Conservation (phyloP, 2,888 invertebrate genomes). For the Tetropium fuscum region DNA sequence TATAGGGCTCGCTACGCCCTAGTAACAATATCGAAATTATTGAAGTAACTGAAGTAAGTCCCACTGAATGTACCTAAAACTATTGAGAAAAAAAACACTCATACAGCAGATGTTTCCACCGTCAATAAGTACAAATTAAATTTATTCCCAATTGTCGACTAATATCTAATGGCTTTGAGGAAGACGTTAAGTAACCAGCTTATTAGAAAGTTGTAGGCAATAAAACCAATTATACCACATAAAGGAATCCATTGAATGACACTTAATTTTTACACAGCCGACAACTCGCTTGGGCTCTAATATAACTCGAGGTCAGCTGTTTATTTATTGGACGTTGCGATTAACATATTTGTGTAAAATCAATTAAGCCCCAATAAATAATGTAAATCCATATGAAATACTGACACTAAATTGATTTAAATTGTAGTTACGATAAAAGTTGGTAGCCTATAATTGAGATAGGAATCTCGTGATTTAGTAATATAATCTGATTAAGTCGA, state of each 20-base stretch:
- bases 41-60: too few species aligned
- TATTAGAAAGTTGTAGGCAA: slow-evolving; percentile 21
- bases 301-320: slow-evolving; percentile 6
- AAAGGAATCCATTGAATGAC: slow-evolving; percentile 12
- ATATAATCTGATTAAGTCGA: slow-evolving; percentile 5
- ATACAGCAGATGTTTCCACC: too few species aligned
- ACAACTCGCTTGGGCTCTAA: slow-evolving; percentile 11
- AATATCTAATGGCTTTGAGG: slow-evolving; percentile 12
- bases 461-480: slow-evolving; percentile 19
- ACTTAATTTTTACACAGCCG: slow-evolving; percentile 12
- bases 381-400: slow-evolving; percentile 19
- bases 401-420: slow-evolving; percentile 18
- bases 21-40: too few species aligned
- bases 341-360: slow-evolving; percentile 22
- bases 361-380: slow-evolving; percentile 19
- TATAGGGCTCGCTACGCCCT: too few species aligned
- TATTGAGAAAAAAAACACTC: too few species aligned
- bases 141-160: slow-evolving; percentile 9
- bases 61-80: too few species aligned
- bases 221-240: slow-evolving; percentile 14
- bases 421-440: slow-evolving; percentile 4
- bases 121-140: slow-evolving; percentile 8
- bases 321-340: neutral
- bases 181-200: slow-evolving; percentile 9
- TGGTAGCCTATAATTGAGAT: slow-evolving; percentile 15